Evolutionary conservation across 1,140 invertebrate genomes (phyloP).

Genomic region (Agrypnia vestita): DNA sequence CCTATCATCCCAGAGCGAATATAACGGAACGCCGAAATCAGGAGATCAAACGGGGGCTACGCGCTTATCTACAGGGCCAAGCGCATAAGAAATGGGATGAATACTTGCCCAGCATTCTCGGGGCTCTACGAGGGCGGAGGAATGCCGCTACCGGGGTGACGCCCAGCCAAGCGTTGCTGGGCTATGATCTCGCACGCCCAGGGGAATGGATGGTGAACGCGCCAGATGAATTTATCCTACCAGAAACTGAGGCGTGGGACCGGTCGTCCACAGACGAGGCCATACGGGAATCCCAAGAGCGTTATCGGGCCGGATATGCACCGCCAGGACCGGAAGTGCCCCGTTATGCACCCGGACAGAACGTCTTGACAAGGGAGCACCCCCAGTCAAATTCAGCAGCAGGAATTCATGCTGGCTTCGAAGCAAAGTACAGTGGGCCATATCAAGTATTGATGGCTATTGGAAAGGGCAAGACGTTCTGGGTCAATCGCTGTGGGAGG

Average conservation of each 20-base stretch:
- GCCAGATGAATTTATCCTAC: too few relatives aligned
- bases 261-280: neutral
- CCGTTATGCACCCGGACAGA: neutral
- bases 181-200: slow-evolving; percentile 6
- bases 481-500: neutral
- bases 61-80: neutral
- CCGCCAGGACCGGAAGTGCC: neutral
- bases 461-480: neutral
- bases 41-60: slow-evolving; percentile 24
- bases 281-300: neutral
- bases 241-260: too few relatives aligned
- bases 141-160: slow-evolving; percentile 27
- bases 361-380: neutral
- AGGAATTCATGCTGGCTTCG: slow-evolving; percentile 10
- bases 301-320: neutral
- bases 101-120: neutral
- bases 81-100: neutral
- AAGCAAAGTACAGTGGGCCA: slow-evolving; percentile 9
- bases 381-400: too few relatives aligned
- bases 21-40: slow-evolving; percentile 16
- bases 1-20: slow-evolving; percentile 21
- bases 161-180: slow-evolving; percentile 11
- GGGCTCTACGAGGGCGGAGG: neutral
- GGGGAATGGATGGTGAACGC: too few relatives aligned
- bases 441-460: neutral